phyloP scores from a whole-genome alignment of 2,888 invertebrate species.

The Mesorhabditis spiculigera region DNA sequence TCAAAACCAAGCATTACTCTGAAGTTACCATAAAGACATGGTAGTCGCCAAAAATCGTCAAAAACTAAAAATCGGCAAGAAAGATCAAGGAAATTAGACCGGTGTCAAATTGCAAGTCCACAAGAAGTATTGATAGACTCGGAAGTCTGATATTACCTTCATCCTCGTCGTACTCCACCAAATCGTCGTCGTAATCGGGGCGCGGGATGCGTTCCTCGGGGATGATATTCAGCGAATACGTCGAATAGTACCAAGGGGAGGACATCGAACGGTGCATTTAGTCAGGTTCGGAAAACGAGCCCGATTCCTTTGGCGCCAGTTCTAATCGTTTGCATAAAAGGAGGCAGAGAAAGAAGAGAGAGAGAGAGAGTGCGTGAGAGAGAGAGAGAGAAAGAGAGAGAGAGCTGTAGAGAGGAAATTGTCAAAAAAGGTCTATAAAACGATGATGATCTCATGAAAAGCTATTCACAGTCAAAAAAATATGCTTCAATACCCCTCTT shows the following conservation, averaged over 20 bases:
- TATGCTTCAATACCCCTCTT: too few species aligned
- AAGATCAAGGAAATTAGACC: too few species aligned
- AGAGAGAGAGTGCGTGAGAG: background rate
- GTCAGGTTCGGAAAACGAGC: too few species aligned
- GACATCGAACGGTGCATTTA: conserved; percentile 21
- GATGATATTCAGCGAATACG: conserved; percentile 47
- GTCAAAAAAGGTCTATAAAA: background rate
- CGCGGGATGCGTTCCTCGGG: conserved; percentile 44
- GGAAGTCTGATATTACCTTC: background rate
- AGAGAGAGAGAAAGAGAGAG: background rate
- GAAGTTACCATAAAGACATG: conserved; percentile 9
- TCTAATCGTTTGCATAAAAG: background rate
- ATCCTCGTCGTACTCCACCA: background rate
- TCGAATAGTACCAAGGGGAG: conserved; percentile 34
- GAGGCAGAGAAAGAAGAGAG: too few species aligned
- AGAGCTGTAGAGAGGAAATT: background rate
- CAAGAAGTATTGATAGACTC: too few species aligned
- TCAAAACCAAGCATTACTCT: too few species aligned
- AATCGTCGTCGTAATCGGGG: conserved; percentile 30
- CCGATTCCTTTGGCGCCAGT: background rate
- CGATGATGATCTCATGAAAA: too few species aligned
- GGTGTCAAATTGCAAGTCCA: too few species aligned
- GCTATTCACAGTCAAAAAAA: too few species aligned
- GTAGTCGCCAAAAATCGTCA: conserved; percentile 11
- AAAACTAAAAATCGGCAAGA: too few species aligned